A percentile compares a stretch with the other conserved stretches of the same genome.
Evolutionary conservation across 2,113 vertebrate genomes (phyloP).

Genomic region (Collichthys lucidus): DNA sequence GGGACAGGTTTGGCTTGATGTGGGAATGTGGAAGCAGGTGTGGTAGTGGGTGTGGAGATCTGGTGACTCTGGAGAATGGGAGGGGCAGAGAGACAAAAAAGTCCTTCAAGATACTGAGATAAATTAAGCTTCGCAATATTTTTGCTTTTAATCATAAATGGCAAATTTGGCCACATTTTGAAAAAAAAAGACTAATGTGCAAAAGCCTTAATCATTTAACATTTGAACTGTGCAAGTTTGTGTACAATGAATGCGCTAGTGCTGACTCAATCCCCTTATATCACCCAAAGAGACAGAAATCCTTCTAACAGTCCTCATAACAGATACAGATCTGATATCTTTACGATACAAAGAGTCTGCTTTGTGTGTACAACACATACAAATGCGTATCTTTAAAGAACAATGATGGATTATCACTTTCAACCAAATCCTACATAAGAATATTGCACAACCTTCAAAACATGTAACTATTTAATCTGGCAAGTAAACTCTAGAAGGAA

Average conservation of each 20-base stretch:
- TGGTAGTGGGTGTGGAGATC: background rate
- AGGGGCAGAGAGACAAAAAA: background rate
- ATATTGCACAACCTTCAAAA: constrained; percentile 46
- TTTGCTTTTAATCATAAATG: background rate
- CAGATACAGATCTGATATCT: background rate
- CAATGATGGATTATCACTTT: constrained; percentile 28
- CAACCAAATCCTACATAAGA: constrained; percentile 37
- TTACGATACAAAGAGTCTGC: background rate
- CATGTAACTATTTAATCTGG: constrained; percentile 30
- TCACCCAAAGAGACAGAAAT: background rate
- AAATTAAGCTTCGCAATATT: background rate
- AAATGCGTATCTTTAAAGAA: background rate
- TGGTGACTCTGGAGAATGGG: background rate
- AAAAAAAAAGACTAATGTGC: background rate
- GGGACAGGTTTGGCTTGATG: background rate
- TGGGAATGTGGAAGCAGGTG: constrained; percentile 11
- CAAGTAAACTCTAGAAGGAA: constrained; percentile 22
- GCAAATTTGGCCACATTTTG: background rate
- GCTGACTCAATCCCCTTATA: background rate
- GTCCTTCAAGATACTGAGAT: background rate
- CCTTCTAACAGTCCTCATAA: no score
- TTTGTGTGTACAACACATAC: background rate
- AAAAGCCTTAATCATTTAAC: background rate
- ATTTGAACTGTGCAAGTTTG: background rate
- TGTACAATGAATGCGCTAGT: background rate